Evolutionary conservation across 2,888 invertebrate species (phyloP).

Genomic region (Pelosia muscerda): DNA sequence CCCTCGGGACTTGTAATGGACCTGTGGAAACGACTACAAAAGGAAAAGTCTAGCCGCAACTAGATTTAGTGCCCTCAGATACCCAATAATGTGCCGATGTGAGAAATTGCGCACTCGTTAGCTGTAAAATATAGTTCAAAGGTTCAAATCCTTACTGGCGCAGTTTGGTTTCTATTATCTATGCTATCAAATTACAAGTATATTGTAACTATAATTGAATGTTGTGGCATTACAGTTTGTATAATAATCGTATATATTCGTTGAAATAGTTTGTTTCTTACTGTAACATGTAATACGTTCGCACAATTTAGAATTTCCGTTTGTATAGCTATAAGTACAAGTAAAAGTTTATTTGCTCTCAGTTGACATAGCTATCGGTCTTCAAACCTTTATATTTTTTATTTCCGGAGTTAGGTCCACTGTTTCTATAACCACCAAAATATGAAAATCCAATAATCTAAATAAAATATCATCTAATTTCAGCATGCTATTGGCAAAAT

Average conservation of each 20-base stretch:
- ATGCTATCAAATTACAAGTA: neutral
- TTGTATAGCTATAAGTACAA: neutral
- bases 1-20: conserved; percentile 76
- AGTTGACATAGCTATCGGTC: too few relatives aligned
- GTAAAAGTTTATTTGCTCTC: too few relatives aligned
- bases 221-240: neutral
- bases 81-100: conserved; percentile 65
- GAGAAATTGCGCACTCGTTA: conserved; percentile 49
- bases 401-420: neutral
- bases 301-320: neutral
- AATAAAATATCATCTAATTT: conserved; percentile 21
- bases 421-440: neutral
- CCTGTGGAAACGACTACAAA: conserved; percentile 74
- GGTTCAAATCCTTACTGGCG: conserved; percentile 25
- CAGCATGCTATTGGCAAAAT: conserved; percentile 82
- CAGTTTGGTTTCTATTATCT: neutral
- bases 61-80: conserved; percentile 75
- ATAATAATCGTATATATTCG: neutral
- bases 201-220: neutral
- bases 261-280: neutral
- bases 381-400: neutral
- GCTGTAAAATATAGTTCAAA: conserved; percentile 42
- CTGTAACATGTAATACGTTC: neutral
- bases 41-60: conserved; percentile 72
- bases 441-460: neutral